A percentile compares a stretch with the other conserved stretches of the same genome.
Conservation (phyloP, 1,140 invertebrate species). For the Oppia nitens region DNA sequence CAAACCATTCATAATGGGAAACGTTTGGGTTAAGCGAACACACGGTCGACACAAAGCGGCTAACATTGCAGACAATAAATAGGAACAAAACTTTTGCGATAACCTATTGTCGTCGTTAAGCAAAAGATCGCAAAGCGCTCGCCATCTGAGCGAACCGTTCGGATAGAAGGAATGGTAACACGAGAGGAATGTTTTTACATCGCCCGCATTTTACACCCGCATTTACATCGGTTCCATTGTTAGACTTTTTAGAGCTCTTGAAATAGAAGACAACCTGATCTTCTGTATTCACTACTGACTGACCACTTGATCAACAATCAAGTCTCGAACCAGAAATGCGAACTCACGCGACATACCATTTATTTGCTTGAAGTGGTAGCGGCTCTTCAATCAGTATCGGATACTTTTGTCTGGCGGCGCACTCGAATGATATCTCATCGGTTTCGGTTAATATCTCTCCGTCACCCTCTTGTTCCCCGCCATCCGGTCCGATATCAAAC, state of each 20-base stretch:
- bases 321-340: conserved; percentile 52
- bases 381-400: conserved; percentile 74
- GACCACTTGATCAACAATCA: conserved; percentile 82
- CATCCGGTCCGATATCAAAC: conserved; percentile 78
- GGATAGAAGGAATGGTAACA: conserved; percentile 95
- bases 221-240: conserved; percentile 96
- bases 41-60: conserved; percentile 60
- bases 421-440: conserved; percentile 82
- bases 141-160: conserved; percentile 79
- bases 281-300: conserved; percentile 71
- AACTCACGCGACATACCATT: conserved; percentile 89
- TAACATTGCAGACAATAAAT: conserved; percentile 57
- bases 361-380: conserved; percentile 43
- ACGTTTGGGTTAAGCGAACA: conserved; percentile 54
- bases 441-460: conserved; percentile 80
- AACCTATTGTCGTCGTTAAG: conserved; percentile 25
- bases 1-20: conserved; percentile 42
- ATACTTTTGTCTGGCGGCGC: conserved; percentile 70
- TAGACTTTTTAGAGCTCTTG: conserved; percentile 90
- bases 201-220: conserved; percentile 55
- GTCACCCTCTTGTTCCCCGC: conserved; percentile 79
- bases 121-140: conserved; percentile 67
- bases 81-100: no score
- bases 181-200: conserved; percentile 70
- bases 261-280: conserved; percentile 90